Percentiles rank a stretch among this genome's conserved stretches.
These are phyloP conservation scores for Cheilosia urbana DNA, from an alignment of 2,888 invertebrate species.

Conservation along the genomic window DNA sequence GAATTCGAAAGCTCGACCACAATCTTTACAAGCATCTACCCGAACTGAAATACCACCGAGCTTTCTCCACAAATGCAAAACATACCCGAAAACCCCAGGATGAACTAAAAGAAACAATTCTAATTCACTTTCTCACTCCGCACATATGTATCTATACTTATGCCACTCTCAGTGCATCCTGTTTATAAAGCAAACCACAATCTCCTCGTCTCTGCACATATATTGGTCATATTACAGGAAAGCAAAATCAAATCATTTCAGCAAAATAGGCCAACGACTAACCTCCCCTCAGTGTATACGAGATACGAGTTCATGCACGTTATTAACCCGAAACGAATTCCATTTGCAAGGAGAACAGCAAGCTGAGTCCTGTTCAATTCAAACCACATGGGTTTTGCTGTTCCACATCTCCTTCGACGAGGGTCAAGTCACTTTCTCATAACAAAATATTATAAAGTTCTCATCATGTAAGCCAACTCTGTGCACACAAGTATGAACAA, in stretches of 20 bases:
- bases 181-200: constrained; percentile 18
- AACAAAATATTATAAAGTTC: constrained; percentile 60
- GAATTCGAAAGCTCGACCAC: constrained; percentile 13
- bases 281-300: constrained; percentile 32
- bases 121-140: constrained; percentile 56
- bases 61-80: background rate
- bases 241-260: constrained; percentile 49
- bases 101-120: constrained; percentile 33
- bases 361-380: constrained; percentile 32
- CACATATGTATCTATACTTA: background rate
- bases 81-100: constrained; percentile 2
- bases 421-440: constrained; percentile 59
- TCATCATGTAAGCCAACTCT: constrained; percentile 47
- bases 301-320: constrained; percentile 45
- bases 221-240: constrained; percentile 17
- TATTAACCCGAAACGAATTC: constrained; percentile 57
- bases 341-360: constrained; percentile 48
- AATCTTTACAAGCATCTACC: background rate
- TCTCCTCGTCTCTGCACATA: background rate
- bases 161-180: constrained; percentile 11
- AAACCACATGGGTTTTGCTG: constrained; percentile 43
- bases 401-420: constrained; percentile 7
- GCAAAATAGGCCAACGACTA: constrained; percentile 44
- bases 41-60: background rate
- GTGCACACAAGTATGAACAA: constrained; percentile 40